Conservation (phyloP, 2,888 invertebrate genomes). For the Eupithecia insigniata region DNA sequence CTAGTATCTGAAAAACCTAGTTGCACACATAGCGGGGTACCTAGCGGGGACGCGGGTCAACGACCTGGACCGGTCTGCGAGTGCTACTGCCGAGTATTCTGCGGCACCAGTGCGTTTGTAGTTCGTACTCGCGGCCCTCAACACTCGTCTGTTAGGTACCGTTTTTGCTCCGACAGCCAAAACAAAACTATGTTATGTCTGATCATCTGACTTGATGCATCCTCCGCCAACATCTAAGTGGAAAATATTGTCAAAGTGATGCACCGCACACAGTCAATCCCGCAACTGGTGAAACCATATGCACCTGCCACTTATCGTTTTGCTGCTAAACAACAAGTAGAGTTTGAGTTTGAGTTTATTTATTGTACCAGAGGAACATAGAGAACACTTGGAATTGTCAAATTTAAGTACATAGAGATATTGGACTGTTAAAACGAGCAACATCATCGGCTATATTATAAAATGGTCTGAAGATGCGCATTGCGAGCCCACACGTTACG, state of each 20-base stretch:
- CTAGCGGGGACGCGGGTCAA: constrained; percentile 63
- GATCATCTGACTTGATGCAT: neutral
- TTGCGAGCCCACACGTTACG: neutral
- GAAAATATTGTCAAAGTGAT: neutral
- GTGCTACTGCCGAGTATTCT: constrained; percentile 15
- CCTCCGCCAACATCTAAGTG: neutral
- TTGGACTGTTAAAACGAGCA: neutral
- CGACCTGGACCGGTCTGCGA: constrained; percentile 75
- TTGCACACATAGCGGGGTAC: constrained; percentile 60
- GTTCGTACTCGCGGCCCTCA: constrained; percentile 1
- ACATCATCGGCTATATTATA: neutral
- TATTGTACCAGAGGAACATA: too few relatives aligned
- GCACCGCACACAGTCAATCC: neutral
- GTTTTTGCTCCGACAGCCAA: constrained; percentile 50
- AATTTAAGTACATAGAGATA: too few relatives aligned
- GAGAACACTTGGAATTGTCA: too few relatives aligned
- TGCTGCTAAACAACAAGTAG: neutral
- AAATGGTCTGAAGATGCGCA: neutral
- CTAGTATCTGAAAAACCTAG: constrained; percentile 65
- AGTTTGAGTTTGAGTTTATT: too few relatives aligned
- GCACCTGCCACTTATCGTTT: neutral
- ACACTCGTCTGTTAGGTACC: constrained; percentile 50
- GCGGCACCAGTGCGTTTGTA: neutral
- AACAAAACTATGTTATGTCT: neutral
- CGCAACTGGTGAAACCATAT: neutral